Base-by-base conservation (phyloP, 2,113 vertebrate species). In the Progne subis region DNA sequence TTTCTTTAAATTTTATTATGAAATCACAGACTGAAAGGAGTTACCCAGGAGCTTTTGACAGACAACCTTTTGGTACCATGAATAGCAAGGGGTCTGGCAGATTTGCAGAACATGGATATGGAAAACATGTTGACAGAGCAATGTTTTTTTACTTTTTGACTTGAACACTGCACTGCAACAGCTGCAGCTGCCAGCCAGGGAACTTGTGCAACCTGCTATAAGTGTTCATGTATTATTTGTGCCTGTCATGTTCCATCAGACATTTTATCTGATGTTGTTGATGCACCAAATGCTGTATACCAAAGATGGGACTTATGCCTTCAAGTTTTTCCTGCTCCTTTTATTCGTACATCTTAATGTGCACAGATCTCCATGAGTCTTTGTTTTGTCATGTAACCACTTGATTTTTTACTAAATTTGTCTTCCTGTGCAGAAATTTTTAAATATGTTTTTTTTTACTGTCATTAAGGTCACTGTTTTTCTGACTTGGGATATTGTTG, bases 221-320 rank as follows among this genome's bases (percentile, higher is more conserved):
- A 83, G 32, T 60, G 21, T 81, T 94, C 79, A 53, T 91, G 43
- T 64, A 52, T 75, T 93, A 86, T 81, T 90, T 90, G 82, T 94
- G 56, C 68, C 71, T 95, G 88, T 74, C 92, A 60, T 93, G 75
- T 93, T 94, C 52, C 71, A 78, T 81, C 60, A 90, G 72, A 81
- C 1, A 0, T 88, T 85, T 88, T 86, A 77, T 63, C 67, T 91
- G 74, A 85, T 74, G 41, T 25, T 69, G 37, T 59, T 72, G 70
- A 67, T 72, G 46, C 59, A 86, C 71, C 67, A 96, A 85, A 67
- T 52, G 25, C 68, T 91, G 37, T 18, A 24, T 59, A 77, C 12
- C 50, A 59, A 82, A 77, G 67, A 83, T 31, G 0, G 0, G 10
- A 12, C 34, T 94, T 1, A 0, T 79, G 49, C 34, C 28, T 94